Conservation (phyloP, 92 coral and sea anemone species). For the Heteractis magnifica region DNA sequence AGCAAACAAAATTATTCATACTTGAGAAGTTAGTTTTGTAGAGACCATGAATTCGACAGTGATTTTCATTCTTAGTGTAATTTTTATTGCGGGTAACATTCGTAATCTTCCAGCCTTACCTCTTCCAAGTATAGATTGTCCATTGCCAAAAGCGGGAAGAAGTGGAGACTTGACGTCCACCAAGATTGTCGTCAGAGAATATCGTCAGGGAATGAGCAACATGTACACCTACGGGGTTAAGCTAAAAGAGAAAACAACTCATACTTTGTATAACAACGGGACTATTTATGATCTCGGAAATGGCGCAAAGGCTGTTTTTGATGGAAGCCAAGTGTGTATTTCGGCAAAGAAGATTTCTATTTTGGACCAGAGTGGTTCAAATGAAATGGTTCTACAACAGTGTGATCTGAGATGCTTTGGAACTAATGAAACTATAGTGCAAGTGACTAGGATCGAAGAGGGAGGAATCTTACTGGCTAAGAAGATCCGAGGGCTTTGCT, state of each 20-base stretch:
- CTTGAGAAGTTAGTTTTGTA: background rate
- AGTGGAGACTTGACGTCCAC: background rate
- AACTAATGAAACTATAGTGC: constrained; percentile 10
- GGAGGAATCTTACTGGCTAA: constrained; percentile 49
- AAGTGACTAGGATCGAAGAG: constrained; percentile 49
- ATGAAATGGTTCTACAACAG: constrained; percentile 23
- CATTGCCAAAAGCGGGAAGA: background rate
- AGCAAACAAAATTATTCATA: background rate
- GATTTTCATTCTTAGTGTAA: background rate
- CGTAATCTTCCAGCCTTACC: background rate
- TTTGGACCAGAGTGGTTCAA: constrained; percentile 40
- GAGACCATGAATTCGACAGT: background rate
- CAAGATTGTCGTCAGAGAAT: constrained; percentile 14
- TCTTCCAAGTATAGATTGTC: background rate
- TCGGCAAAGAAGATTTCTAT: constrained; percentile 38
- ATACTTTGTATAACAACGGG: constrained; percentile 44
- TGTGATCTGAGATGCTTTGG: constrained; percentile 58
- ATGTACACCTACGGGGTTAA: constrained; percentile 38
- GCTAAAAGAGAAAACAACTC: constrained; percentile 4
- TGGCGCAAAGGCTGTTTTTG: constrained; percentile 36
- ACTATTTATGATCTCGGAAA: constrained; percentile 19
- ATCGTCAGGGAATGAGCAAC: constrained; percentile 31
- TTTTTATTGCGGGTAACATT: background rate
- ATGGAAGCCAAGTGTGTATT: constrained; percentile 54
- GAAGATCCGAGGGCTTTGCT: constrained; percentile 24